Evolutionary conservation across 2,888 invertebrate genomes (phyloP), one percentile per base, ranked within the genome.

Genomic region (Drosophila mimetica): DNA sequence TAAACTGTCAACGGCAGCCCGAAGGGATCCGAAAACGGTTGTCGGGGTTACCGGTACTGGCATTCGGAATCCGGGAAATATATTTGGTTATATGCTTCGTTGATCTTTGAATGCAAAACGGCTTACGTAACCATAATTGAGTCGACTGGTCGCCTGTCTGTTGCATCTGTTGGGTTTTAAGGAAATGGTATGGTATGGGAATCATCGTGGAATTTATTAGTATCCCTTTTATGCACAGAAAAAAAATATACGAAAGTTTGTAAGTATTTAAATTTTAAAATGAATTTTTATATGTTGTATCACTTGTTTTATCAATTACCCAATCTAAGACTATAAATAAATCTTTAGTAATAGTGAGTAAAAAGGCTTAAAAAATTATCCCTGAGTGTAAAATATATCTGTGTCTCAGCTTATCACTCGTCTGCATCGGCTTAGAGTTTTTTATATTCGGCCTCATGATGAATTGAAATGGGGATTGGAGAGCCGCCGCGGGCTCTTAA

Each of bases 61-160:
- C 58, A 70, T 66, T 41, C 25, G 32, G 22, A 32, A 22, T 39
- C 32, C 65, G 37, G 73, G 42, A 55, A 59, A 64, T 47, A 37
- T 44, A 46, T 18, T 48, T 53, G 55, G 82, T 84, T 81, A 79
- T 77, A 88, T 85, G 84, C 88, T 64, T 84, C 65, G 79, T 58
- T 84, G 84, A 81, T 84, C 87, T 79, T 74, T 58, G 57, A 61
- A 71, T 58, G 69, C 63, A 69, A 50, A 70, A 67, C 63, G 78
- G 71, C 79, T 86, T 86, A 70, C 70, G 72, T 78, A 86, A 86
- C 71, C 42, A 59, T 88, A 84, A 84, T 76, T 88, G 76, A 73
- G 74, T 59, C 53, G 69, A 75, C 66, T 58, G 73, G 41, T 52
- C 53, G 57, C 53, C 41, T 51, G 63, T 42, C 77, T 54, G 64